Conservation (phyloP, 2,888 invertebrate species). For the Schizaphis graminum region DNA sequence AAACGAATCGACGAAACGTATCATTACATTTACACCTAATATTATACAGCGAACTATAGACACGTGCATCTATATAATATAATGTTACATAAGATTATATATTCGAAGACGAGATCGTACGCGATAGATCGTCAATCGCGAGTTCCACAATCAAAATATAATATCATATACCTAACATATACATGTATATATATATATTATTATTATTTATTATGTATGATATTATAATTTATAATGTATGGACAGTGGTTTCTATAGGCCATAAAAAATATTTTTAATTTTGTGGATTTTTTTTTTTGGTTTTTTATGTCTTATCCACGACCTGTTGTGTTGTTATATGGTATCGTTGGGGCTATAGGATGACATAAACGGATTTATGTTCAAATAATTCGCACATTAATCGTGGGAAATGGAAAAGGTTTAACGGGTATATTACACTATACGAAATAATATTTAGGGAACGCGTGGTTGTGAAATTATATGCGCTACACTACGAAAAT, state of each 20-base stretch:
- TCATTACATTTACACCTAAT: neutral
- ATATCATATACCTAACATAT: no score
- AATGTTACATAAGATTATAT: neutral
- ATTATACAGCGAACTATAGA: neutral
- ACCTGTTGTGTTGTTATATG: neutral
- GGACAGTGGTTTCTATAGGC: neutral
- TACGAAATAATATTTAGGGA: neutral
- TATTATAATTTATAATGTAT: neutral
- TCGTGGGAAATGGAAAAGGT: neutral
- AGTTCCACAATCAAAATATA: neutral
- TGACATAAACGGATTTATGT: constrained; percentile 13
- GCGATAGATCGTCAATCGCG: neutral
- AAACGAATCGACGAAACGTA: neutral
- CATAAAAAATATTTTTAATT: neutral
- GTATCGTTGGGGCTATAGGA: constrained; percentile 37
- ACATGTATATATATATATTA: no score
- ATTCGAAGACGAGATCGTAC: neutral
- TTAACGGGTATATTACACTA: neutral
- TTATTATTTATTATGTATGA: no score
- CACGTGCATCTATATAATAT: neutral
- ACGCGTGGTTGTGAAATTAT: neutral
- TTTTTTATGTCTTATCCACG: neutral
- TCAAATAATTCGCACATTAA: neutral
- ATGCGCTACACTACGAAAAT: neutral
- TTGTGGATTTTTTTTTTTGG: neutral